phyloP scores from a whole-genome alignment of 1,140 invertebrate species.

The Manduca sexta region DNA sequence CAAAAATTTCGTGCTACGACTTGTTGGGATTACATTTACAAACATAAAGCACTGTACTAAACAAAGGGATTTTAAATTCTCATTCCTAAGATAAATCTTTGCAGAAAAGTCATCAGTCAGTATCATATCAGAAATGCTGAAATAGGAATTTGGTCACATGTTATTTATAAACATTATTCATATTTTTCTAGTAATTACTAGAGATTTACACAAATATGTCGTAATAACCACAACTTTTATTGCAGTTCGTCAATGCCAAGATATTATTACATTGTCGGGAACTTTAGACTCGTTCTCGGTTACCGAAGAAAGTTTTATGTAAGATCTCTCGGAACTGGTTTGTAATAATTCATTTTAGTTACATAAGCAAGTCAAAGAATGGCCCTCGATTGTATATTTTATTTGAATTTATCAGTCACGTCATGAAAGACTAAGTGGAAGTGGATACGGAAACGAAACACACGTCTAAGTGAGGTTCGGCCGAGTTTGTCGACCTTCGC shows the following conservation, averaged over 20 bases:
- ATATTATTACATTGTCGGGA: not conserved
- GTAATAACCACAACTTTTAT: constrained; percentile 5
- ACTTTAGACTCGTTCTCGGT: not conserved
- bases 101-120: too few relatives aligned
- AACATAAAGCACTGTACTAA: too few relatives aligned
- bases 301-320: not conserved
- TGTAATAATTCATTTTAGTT: not conserved
- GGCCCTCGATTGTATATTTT: not conserved
- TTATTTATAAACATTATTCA: too few relatives aligned
- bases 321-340: not conserved
- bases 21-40: too few relatives aligned
- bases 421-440: constrained; percentile 14
- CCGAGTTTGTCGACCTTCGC: constrained; percentile 30
- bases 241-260: constrained; percentile 1
- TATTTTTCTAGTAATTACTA: too few relatives aligned
- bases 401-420: constrained; percentile 1
- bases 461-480: constrained; percentile 7
- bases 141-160: too few relatives aligned
- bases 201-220: not conserved
- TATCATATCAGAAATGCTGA: too few relatives aligned
- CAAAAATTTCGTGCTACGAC: too few relatives aligned
- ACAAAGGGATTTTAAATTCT: too few relatives aligned
- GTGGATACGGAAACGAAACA: constrained; percentile 17
- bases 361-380: not conserved
- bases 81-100: too few relatives aligned